Conservation (phyloP, 1,140 invertebrate species). For the Aporrectodea caliginosa region DNA sequence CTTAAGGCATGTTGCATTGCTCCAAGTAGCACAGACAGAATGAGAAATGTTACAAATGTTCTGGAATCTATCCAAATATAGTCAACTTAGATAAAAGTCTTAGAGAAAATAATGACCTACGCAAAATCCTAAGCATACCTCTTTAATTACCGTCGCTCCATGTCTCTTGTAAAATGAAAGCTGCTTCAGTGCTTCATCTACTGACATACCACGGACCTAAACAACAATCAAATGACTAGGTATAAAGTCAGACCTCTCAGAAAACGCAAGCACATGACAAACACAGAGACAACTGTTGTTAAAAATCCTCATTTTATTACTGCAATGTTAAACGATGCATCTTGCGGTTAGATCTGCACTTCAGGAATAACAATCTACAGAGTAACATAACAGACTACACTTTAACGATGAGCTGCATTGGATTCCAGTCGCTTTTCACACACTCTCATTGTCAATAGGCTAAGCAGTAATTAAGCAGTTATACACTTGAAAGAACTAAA, state of each 20-base stretch:
- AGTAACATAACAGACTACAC: not conserved
- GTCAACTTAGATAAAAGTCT: not conserved
- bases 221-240: constrained; percentile 27
- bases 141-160: constrained; percentile 73
- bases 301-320: not conserved
- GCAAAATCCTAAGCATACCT: constrained; percentile 57
- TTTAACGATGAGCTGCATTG: not conserved
- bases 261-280: constrained; percentile 7
- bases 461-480: too few species aligned
- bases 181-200: constrained; percentile 90
- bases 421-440: too few species aligned
- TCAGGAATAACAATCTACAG: not conserved
- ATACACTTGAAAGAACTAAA: too few species aligned
- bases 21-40: not conserved
- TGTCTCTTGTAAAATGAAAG: constrained; percentile 78
- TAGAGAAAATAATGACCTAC: not conserved
- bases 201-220: constrained; percentile 73
- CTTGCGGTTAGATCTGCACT: not conserved
- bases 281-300: not conserved
- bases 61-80: too few species aligned
- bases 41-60: not conserved
- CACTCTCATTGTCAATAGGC: too few species aligned
- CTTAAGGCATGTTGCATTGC: not conserved
- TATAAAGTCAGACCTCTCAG: constrained; percentile 19
- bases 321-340: not conserved